phyloP scores from a whole-genome alignment of 2,888 invertebrate species.

The Drosophila vallismaia region DNA sequence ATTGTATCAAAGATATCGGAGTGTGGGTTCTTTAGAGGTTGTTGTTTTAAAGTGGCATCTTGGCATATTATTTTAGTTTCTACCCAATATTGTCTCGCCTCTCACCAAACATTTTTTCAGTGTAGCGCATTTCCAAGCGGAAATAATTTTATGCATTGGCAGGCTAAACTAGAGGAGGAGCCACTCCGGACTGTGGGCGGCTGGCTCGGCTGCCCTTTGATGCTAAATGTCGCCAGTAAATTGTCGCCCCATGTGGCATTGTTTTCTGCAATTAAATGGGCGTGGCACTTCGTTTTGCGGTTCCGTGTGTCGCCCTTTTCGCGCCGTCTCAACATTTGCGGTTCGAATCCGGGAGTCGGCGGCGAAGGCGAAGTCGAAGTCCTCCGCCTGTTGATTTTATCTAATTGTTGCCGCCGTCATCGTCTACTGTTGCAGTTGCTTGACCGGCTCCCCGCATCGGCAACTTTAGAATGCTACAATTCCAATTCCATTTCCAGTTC shows the following conservation, averaged over 20 bases:
- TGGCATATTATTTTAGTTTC: too few species aligned
- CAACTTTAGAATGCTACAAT: conserved; percentile 1
- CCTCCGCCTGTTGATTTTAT: conserved; percentile 69
- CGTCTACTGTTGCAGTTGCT: conserved; percentile 38
- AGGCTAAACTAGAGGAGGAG: conserved; percentile 13
- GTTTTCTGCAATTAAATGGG: conserved; percentile 75
- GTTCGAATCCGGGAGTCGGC: background rate
- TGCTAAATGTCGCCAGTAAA: conserved; percentile 73
- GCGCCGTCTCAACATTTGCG: conserved; percentile 17
- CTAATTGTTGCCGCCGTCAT: conserved; percentile 65
- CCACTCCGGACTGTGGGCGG: conserved; percentile 32
- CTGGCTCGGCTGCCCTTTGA: conserved; percentile 69
- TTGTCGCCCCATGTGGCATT: conserved; percentile 62
- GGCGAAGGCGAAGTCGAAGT: conserved; percentile 3
- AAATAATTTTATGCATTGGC: conserved; percentile 74
- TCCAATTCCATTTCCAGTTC: conserved; percentile 12
- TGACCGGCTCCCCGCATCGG: conserved; percentile 15
- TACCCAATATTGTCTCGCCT: too few species aligned
- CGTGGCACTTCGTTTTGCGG: conserved; percentile 69
- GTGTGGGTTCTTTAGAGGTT: too few species aligned
- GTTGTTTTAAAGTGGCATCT: too few species aligned
- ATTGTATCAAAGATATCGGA: too few species aligned
- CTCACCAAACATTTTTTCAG: background rate
- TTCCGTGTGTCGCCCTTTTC: conserved; percentile 37
- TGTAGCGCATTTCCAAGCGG: conserved; percentile 53